Evolutionary conservation across 1,140 invertebrate species (phyloP).

Genomic region (Zaprionus inermis): DNA sequence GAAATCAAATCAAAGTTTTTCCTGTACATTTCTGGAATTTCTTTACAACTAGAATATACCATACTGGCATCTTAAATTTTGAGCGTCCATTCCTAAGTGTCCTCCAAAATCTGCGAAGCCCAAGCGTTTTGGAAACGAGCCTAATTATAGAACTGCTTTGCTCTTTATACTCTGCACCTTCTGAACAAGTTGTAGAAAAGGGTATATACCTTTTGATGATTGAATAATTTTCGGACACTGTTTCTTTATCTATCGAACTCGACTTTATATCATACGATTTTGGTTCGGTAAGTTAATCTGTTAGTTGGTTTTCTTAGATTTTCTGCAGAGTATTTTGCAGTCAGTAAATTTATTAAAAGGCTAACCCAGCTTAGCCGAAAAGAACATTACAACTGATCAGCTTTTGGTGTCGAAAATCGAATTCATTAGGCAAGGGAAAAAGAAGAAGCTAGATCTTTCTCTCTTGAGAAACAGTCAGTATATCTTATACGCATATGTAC

Average conservation of each 20-base stretch:
- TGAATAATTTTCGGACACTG: too few species aligned
- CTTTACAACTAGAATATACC: too few species aligned
- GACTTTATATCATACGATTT: too few species aligned
- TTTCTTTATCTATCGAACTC: too few species aligned
- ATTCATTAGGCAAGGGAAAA: background rate
- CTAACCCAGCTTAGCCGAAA: too few species aligned
- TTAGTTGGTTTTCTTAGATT: too few species aligned
- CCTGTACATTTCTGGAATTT: too few species aligned
- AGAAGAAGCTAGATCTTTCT: background rate
- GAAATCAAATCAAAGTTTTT: background rate
- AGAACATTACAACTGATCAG: too few species aligned
- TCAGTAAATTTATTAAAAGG: too few species aligned
- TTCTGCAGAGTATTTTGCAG: too few species aligned
- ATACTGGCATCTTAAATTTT: too few species aligned
- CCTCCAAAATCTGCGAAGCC: background rate
- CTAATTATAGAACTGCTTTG: constrained; percentile 54
- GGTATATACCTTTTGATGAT: background rate
- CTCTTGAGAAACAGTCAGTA: background rate
- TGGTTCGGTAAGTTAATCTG: too few species aligned
- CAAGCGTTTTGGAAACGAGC: constrained; percentile 51
- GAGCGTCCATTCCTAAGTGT: constrained; percentile 4
- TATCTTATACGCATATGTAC: background rate
- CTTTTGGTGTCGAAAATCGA: background rate
- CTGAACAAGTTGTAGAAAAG: background rate
- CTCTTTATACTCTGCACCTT: constrained; percentile 31